These are phyloP conservation scores for Lithosia quadra DNA, from an alignment of 2,888 invertebrate species.

Conservation along the genomic window DNA sequence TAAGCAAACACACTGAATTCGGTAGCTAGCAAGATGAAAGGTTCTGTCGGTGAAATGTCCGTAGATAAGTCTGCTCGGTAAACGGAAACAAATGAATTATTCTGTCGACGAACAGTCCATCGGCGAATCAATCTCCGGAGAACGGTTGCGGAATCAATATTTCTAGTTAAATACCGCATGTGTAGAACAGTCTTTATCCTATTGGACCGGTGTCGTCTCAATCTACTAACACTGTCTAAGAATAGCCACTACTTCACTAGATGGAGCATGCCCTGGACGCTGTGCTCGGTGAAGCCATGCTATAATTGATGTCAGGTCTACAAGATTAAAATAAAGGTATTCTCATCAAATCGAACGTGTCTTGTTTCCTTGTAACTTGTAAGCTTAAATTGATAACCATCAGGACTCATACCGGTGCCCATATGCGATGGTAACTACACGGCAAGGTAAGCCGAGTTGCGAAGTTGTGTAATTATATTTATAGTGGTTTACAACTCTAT, in stretches of 20 bases:
- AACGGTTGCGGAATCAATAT: too few species aligned
- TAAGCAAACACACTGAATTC: not conserved
- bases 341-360: not conserved
- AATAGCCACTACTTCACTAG: conserved; percentile 5
- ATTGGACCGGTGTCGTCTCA: not conserved
- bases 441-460: conserved; percentile 4
- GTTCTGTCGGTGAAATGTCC: too few species aligned
- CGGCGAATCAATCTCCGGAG: too few species aligned
- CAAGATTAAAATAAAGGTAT: not conserved
- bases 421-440: not conserved
- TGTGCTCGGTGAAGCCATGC: not conserved
- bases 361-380: not conserved
- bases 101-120: too few species aligned
- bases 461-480: not conserved
- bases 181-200: not conserved
- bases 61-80: too few species aligned
- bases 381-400: not conserved
- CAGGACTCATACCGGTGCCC: not conserved
- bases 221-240: not conserved
- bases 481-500: not conserved
- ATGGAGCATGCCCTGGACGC: not conserved
- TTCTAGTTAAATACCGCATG: not conserved
- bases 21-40: too few species aligned
- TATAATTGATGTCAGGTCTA: not conserved
- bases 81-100: too few species aligned